Conservation (phyloP, 2,888 invertebrate genomes). For the Druceiella hillmani region DNA sequence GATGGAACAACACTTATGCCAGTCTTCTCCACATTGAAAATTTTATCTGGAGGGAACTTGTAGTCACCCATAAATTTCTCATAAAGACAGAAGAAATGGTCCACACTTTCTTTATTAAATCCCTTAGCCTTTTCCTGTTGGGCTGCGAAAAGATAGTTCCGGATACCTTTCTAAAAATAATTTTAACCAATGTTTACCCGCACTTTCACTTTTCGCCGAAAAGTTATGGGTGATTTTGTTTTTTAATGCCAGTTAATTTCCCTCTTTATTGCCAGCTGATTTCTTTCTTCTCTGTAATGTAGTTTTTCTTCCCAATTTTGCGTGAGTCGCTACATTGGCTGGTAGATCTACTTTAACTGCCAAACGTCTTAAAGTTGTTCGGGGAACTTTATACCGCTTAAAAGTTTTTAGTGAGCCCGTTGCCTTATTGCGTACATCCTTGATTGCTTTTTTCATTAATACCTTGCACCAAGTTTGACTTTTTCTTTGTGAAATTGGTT, state of each 20-base stretch:
- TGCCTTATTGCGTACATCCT: not conserved
- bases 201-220: no score
- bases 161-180: constrained; percentile 5
- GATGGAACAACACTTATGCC: not conserved
- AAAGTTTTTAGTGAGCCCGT: not conserved
- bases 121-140: not conserved
- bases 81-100: constrained; percentile 4
- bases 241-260: no score
- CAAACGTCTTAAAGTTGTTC: constrained; percentile 1
- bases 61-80: constrained; percentile 4
- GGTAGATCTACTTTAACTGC: no score
- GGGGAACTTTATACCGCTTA: not conserved
- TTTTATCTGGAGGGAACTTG: not conserved
- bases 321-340: not conserved
- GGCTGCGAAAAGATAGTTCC: not conserved
- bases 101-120: constrained; percentile 5
- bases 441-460: not conserved
- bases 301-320: no score
- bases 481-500: constrained; percentile 13
- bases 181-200: constrained; percentile 2
- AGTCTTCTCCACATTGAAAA: not conserved
- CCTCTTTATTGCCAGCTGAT: no score
- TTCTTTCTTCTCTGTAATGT: no score
- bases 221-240: no score
- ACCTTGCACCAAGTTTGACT: constrained; percentile 14